These are phyloP conservation scores for Entomyzon cyanotis DNA, from an alignment of 2,113 vertebrate species.

Conservation along the genomic window DNA sequence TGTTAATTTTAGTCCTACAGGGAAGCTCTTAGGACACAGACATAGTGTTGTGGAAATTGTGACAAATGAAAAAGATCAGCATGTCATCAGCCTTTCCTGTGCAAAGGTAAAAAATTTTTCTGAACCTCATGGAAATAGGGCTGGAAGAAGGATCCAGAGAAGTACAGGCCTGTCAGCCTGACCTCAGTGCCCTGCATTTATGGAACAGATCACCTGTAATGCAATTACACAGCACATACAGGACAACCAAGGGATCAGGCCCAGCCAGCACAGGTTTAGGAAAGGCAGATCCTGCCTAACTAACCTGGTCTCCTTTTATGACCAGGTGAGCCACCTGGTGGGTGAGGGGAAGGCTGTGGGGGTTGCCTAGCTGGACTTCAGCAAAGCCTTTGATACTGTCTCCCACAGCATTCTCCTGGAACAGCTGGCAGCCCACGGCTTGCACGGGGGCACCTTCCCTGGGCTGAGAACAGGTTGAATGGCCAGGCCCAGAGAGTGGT, in stretches of 20 bases:
- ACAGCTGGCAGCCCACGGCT: neutral
- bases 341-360: neutral
- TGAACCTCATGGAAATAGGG: neutral
- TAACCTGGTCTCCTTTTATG: neutral
- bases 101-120: conserved; percentile 65
- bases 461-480: neutral
- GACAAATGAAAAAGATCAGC: conserved; percentile 76
- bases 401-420: neutral
- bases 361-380: neutral
- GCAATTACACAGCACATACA: neutral
- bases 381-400: neutral
- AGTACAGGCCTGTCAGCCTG: neutral
- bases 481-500: too few relatives aligned
- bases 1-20: conserved; percentile 70
- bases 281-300: neutral
- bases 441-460: neutral
- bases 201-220: neutral
- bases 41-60: conserved; percentile 71
- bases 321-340: neutral
- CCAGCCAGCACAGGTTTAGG: neutral
- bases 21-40: conserved; percentile 70
- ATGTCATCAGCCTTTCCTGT: conserved; percentile 75
- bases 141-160: neutral
- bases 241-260: neutral
- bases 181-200: neutral